Conservation (phyloP, 2,113 vertebrate species). For the Noturus placidus region DNA sequence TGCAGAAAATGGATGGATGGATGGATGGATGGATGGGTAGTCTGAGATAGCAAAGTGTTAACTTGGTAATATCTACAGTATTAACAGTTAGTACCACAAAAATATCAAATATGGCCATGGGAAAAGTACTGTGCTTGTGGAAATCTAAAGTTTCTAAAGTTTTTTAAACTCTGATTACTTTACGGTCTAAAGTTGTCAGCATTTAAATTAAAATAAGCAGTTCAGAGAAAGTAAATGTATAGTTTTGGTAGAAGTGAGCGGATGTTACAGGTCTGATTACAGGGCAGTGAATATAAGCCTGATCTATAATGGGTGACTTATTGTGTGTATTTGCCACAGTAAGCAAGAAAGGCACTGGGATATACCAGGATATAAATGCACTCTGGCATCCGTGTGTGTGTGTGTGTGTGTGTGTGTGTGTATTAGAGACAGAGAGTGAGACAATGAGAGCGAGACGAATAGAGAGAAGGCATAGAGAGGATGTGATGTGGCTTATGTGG, state of each 20-base stretch:
- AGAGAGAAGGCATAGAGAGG: background rate
- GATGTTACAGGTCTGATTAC: background rate
- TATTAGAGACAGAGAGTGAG: background rate
- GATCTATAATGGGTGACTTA: constrained; percentile 17
- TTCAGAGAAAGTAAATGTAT: constrained; percentile 16
- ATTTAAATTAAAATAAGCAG: constrained; percentile 22
- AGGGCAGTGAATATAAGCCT: background rate
- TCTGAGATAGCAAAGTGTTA: background rate
- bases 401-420: background rate
- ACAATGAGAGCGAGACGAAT: background rate
- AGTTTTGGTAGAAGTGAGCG: constrained; percentile 2
- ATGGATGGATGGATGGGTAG: too few relatives aligned
- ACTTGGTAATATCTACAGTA: background rate
- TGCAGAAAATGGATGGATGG: too few relatives aligned
- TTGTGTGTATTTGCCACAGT: constrained; percentile 3
- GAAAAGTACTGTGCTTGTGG: background rate
- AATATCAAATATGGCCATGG: background rate
- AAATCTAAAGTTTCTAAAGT: background rate
- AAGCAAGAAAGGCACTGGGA: constrained; percentile 1
- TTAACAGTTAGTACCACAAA: background rate
- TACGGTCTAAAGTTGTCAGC: background rate
- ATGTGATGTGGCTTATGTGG: background rate
- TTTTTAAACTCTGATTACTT: background rate
- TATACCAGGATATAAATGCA: background rate
- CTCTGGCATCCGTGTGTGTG: background rate